phyloP scores from a whole-genome alignment of 2,113 vertebrate species.

The Megaceryle maxima region DNA sequence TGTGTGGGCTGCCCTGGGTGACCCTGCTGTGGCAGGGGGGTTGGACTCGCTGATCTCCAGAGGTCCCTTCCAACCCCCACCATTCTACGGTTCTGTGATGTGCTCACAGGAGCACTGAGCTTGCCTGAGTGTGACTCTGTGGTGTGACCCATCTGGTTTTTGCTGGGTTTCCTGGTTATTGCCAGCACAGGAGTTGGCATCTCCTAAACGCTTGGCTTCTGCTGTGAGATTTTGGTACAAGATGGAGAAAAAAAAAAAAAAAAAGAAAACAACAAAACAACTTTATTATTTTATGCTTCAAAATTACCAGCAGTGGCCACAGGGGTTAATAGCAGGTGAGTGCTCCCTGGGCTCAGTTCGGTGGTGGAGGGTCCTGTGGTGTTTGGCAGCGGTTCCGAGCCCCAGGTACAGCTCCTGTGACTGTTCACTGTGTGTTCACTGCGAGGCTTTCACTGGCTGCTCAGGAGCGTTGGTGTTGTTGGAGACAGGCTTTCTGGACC shows the following conservation, averaged over 20 bases:
- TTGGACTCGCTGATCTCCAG: no score
- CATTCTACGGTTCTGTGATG: no score
- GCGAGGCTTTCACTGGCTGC: not conserved
- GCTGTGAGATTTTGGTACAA: not conserved
- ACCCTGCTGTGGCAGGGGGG: no score
- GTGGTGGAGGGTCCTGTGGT: not conserved
- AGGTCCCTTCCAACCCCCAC: no score
- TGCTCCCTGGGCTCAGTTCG: not conserved
- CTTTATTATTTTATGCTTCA: not conserved
- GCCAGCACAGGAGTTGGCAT: no score
- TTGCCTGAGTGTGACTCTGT: fast-evolving
- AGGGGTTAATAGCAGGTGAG: not conserved
- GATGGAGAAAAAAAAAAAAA: not conserved
- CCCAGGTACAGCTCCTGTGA: not conserved
- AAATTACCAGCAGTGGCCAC: not conserved
- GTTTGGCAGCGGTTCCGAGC: not conserved
- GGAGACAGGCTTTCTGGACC: not conserved
- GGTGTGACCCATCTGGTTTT: not conserved
- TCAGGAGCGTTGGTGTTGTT: fast-evolving
- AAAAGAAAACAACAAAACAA: not conserved
- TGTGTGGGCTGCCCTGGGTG: no score
- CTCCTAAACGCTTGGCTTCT: not conserved
- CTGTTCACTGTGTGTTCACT: not conserved
- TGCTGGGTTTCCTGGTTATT: not conserved
- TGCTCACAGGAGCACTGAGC: fast-evolving